phyloP scores from a whole-genome alignment of 2,797 vertebrate genomes.

The Scyliorhinus canicula region DNA sequence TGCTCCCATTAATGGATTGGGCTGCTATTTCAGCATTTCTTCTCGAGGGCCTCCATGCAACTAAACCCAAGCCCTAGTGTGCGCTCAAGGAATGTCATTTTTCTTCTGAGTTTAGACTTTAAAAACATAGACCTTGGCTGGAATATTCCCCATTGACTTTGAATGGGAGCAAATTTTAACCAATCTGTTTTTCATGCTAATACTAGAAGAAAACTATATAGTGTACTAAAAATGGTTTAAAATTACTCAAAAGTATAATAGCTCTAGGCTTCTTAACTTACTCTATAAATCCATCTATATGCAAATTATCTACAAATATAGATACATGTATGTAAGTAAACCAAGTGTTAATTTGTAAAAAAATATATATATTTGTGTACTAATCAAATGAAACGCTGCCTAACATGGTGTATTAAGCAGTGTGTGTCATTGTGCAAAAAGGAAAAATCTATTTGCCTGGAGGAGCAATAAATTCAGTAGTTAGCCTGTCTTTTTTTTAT shows the following conservation, averaged over 20 bases:
- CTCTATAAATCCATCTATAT: conserved; percentile 29
- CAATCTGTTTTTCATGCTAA: conserved; percentile 3
- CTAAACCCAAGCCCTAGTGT: neutral
- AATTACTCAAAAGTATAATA: neutral
- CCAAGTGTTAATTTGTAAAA: neutral
- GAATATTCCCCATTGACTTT: conserved; percentile 18
- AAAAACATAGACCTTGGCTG: neutral
- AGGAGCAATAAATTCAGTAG: conserved; percentile 22
- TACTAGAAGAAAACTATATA: neutral
- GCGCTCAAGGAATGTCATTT: neutral
- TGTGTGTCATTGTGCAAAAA: neutral
- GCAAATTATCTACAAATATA: conserved; percentile 20
- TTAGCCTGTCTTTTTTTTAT: neutral
- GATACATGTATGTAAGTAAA: conserved; percentile 8
- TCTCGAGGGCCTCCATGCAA: neutral
- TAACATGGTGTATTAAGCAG: neutral
- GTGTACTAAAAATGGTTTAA: neutral
- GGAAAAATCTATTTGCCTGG: neutral
- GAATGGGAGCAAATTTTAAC: neutral
- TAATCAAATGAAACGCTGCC: neutral
- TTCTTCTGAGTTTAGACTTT: conserved; percentile 1
- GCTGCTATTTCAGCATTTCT: neutral
- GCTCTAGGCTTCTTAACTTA: neutral
- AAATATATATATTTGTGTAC: neutral
- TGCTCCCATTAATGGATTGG: neutral